Evolutionary conservation across 2,113 vertebrate genomes (phyloP).

Genomic region (Scortum barcoo): DNA sequence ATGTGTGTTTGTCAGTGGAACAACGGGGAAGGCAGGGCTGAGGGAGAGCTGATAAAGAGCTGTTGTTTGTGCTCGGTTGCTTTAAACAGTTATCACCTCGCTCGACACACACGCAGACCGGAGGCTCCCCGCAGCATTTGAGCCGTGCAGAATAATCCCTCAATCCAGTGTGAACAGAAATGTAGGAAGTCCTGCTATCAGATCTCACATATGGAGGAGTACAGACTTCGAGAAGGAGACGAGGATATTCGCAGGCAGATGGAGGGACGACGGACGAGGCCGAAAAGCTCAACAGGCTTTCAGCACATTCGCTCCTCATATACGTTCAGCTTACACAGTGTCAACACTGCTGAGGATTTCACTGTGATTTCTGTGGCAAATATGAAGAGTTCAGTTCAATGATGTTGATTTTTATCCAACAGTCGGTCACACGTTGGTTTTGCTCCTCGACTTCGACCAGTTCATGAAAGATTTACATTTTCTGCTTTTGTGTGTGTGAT

Average conservation of each 20-base stretch:
- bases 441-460: neutral
- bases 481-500: too few species aligned
- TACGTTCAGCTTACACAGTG: neutral
- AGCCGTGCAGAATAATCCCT: constrained; percentile 4
- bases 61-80: constrained; percentile 35
- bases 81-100: constrained; percentile 30
- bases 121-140: constrained; percentile 10
- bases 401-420: too few species aligned
- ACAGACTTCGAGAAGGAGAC: neutral
- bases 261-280: neutral
- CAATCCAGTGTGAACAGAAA: neutral
- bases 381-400: too few species aligned
- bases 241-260: neutral
- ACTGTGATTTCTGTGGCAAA: neutral
- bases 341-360: neutral
- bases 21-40: constrained; percentile 15
- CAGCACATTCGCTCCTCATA: neutral
- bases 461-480: too few species aligned
- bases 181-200: constrained; percentile 23
- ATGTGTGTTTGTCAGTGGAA: neutral
- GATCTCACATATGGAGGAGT: constrained; percentile 23
- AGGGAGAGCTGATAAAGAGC: constrained; percentile 51
- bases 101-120: constrained; percentile 8
- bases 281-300: neutral
- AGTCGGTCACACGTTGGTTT: too few species aligned